These are phyloP conservation scores for Monarcha castaneiventris DNA, from an alignment of 2,113 vertebrate genomes.

Conservation along the genomic window DNA sequence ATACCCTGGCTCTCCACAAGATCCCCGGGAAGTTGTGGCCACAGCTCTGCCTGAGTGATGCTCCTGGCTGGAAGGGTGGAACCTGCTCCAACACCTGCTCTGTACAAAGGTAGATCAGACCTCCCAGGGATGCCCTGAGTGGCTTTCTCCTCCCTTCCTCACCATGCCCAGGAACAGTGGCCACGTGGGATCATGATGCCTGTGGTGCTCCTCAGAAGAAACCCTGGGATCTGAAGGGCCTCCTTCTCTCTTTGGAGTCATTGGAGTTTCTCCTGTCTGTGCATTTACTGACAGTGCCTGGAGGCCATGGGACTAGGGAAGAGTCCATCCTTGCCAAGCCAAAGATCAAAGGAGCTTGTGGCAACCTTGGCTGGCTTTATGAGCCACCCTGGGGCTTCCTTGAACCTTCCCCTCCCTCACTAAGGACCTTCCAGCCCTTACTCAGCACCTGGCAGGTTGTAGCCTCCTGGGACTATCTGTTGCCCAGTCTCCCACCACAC, in stretches of 20 bases:
- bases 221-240: background rate
- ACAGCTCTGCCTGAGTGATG: background rate
- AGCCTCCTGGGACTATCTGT: background rate
- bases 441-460: slow-evolving; percentile 1
- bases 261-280: background rate
- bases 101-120: background rate
- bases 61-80: background rate
- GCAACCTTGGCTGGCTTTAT: background rate
- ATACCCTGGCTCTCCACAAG: fast-evolving
- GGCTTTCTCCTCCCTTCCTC: background rate
- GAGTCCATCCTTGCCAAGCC: background rate
- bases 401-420: background rate
- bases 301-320: background rate
- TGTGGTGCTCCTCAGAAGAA: background rate
- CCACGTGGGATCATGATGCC: fast-evolving
- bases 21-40: background rate
- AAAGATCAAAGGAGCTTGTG: background rate
- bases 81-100: background rate
- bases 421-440: background rate
- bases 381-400: background rate
- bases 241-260: background rate
- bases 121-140: background rate
- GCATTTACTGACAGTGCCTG: background rate
- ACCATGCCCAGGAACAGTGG: fast-evolving
- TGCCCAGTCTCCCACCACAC: background rate